Evolutionary conservation across 2,888 invertebrate species (phyloP).

Genomic region (Laothoe populi): DNA sequence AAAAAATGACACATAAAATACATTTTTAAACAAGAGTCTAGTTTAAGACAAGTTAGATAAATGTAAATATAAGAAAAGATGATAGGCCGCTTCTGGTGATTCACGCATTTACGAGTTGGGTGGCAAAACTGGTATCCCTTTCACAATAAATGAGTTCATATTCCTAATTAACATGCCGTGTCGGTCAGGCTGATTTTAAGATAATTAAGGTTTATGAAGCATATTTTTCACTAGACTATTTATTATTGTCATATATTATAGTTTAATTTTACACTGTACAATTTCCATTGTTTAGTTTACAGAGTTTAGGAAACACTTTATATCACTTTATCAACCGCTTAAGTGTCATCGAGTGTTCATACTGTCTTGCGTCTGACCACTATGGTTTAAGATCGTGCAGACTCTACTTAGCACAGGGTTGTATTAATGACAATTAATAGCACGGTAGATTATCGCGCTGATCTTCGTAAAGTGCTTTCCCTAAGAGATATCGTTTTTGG

Average conservation of each 20-base stretch:
- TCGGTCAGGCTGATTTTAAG: too few relatives aligned
- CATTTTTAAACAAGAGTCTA: too few relatives aligned
- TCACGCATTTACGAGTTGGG: conserved; percentile 8
- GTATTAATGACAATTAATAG: neutral
- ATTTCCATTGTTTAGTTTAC: neutral
- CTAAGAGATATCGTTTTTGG: too few relatives aligned
- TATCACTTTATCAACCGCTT: neutral
- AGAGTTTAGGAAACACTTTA: neutral
- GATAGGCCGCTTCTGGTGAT: neutral
- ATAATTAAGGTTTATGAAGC: too few relatives aligned
- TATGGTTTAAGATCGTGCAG: neutral
- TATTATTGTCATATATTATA: neutral
- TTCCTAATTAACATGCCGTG: too few relatives aligned
- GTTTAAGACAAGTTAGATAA: neutral
- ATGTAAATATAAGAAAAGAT: neutral
- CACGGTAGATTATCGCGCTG: too few relatives aligned
- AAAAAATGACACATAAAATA: too few relatives aligned
- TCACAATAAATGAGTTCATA: too few relatives aligned
- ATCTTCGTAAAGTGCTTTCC: too few relatives aligned
- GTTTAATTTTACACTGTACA: neutral
- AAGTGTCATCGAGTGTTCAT: neutral
- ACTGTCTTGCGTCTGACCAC: neutral
- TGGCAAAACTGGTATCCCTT: neutral
- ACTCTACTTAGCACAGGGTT: neutral
- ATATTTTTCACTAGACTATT: too few relatives aligned